Percentiles rank a stretch among this genome's conserved stretches.
Evolutionary conservation across 2,113 vertebrate genomes (phyloP).

Genomic region (Sorex fumeus): DNA sequence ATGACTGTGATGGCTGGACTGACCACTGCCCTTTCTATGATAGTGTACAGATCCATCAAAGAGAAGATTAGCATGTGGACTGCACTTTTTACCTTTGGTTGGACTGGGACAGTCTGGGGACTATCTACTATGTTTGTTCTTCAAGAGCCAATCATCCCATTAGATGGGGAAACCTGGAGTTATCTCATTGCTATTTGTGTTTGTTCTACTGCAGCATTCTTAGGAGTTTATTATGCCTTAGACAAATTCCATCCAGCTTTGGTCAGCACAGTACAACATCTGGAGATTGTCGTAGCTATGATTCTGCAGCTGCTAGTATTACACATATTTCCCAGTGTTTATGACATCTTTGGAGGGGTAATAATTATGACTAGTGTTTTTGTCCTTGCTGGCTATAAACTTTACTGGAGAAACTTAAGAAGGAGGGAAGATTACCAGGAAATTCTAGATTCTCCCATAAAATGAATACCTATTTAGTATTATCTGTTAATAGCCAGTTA

Average conservation of each 20-base stretch:
- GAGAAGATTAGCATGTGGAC: constrained; percentile 99
- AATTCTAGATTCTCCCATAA: constrained; percentile 97
- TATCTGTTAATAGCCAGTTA: constrained; percentile 47
- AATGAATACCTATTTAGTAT: constrained; percentile 87
- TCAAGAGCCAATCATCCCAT: constrained; percentile 97
- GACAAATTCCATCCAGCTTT: constrained; percentile 98
- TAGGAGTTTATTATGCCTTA: constrained; percentile 98
- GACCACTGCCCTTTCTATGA: constrained; percentile 98
- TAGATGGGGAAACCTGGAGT: constrained; percentile 98
- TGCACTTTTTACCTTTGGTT: constrained; percentile 98
- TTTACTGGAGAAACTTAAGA: constrained; percentile 94
- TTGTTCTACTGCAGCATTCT: constrained; percentile 97
- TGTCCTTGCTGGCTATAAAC: constrained; percentile 95
- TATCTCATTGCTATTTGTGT: constrained; percentile 97
- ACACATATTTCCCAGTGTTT: constrained; percentile 94
- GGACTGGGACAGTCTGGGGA: constrained; percentile 98
- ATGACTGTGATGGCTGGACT: constrained; percentile 98
- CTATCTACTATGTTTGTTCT: constrained; percentile 98
- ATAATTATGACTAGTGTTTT: constrained; percentile 97
- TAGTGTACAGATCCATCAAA: constrained; percentile 97
- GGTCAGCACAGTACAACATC: constrained; percentile 98
- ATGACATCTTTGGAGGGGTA: constrained; percentile 94
- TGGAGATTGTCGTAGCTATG: constrained; percentile 98
- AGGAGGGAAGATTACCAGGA: constrained; percentile 96
- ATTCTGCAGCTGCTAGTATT: constrained; percentile 96